Evolutionary conservation across 2,888 invertebrate species (phyloP).

Genomic region (Mayetiola destructor): DNA sequence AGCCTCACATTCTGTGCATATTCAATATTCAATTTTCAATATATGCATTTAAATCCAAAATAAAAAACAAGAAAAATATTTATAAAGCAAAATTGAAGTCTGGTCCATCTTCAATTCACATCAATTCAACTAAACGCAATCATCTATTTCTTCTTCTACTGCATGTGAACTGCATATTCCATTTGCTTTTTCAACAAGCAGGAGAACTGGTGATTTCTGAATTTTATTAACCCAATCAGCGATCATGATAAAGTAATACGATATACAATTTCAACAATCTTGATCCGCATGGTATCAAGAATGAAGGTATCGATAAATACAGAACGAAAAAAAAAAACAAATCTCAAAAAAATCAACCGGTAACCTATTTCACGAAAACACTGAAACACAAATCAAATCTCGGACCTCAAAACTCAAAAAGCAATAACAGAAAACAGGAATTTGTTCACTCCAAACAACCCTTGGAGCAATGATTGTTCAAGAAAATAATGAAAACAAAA

Average conservation of each 20-base stretch:
- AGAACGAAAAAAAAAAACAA: not conserved
- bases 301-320: not conserved
- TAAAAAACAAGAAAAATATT: not conserved
- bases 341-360: not conserved
- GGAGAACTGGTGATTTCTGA: not conserved
- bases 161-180: not conserved
- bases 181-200: not conserved
- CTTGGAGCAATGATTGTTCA: not conserved
- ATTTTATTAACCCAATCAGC: not conserved
- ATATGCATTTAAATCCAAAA: not conserved
- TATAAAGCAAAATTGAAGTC: too few relatives aligned
- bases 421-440: slow-evolving; percentile 12
- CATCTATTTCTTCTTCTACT: too few relatives aligned
- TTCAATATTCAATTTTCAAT: too few relatives aligned
- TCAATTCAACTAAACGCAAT: too few relatives aligned
- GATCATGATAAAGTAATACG: slow-evolving; percentile 15
- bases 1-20: too few relatives aligned
- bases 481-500: not conserved
- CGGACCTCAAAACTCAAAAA: not conserved
- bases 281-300: too few relatives aligned
- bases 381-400: not conserved
- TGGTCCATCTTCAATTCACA: too few relatives aligned
- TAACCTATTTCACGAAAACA: not conserved
- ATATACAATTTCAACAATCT: not conserved
- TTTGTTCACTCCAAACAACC: not conserved